Evolutionary conservation across 2,113 vertebrate genomes (phyloP).

Genomic region (Corythaeola cristata): DNA sequence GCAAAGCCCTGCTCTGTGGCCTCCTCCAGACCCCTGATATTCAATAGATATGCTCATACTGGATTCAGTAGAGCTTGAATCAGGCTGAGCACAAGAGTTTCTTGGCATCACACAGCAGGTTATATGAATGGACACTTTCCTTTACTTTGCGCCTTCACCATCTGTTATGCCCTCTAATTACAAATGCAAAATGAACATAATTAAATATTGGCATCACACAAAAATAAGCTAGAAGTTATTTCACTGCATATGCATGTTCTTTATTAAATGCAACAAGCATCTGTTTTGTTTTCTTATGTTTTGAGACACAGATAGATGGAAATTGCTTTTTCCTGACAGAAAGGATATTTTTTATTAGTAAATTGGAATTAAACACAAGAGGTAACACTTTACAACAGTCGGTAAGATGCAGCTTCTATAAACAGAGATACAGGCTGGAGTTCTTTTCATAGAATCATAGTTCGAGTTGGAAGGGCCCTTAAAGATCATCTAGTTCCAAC

Average conservation of each 20-base stretch:
- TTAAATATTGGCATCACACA: constrained; percentile 71
- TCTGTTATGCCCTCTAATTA: constrained; percentile 74
- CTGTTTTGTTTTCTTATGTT: constrained; percentile 72
- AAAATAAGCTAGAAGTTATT: constrained; percentile 67
- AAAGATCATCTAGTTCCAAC: too few relatives aligned
- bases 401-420: constrained; percentile 10
- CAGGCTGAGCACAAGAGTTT: not conserved
- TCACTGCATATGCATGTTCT: constrained; percentile 64
- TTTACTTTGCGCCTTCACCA: constrained; percentile 44
- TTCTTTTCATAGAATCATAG: not conserved
- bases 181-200: constrained; percentile 75
- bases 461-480: too few relatives aligned
- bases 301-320: constrained; percentile 58
- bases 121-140: constrained; percentile 58
- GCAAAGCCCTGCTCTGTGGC: not conserved
- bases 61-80: not conserved
- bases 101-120: constrained; percentile 24
- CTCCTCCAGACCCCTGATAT: not conserved
- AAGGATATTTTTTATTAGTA: constrained; percentile 60
- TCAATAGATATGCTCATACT: fast-evolving
- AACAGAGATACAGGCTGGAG: not conserved
- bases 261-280: constrained; percentile 74
- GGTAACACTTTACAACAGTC: constrained; percentile 17
- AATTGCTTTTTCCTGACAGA: constrained; percentile 67
- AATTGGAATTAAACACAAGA: constrained; percentile 45